A percentile compares a stretch with the other conserved stretches of the same genome.
These are phyloP conservation scores for Iselma pallidipennis DNA, from an alignment of 2,888 invertebrate genomes.

Conservation along the genomic window DNA sequence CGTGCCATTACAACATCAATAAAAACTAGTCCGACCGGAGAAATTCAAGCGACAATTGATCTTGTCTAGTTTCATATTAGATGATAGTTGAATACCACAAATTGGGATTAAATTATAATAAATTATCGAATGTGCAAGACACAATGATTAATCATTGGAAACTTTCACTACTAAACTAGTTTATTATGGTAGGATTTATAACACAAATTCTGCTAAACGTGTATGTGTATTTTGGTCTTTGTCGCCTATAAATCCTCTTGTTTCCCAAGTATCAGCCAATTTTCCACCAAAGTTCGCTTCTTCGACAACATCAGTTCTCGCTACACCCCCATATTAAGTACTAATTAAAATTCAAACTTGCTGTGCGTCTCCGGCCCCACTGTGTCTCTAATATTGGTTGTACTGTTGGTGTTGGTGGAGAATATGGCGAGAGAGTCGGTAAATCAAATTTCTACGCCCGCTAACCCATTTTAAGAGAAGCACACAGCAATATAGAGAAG, in stretches of 20 bases:
- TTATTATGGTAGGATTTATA: neutral
- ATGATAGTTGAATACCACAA: neutral
- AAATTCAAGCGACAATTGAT: slow-evolving; percentile 4
- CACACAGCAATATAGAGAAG: slow-evolving; percentile 33
- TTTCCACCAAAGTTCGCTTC: slow-evolving; percentile 33
- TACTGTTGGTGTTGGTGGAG: slow-evolving; percentile 18
- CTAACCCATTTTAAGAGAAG: slow-evolving; percentile 45
- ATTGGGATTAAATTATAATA: slow-evolving; percentile 22
- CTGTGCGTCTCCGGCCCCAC: slow-evolving; percentile 7
- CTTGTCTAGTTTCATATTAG: neutral
- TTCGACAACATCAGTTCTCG: slow-evolving; percentile 33
- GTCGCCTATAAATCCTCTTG: slow-evolving; percentile 34
- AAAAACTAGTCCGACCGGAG: neutral
- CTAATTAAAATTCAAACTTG: slow-evolving; percentile 53
- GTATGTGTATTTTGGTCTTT: slow-evolving; percentile 11
- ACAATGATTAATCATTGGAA: slow-evolving; percentile 18
- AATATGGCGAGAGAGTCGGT: slow-evolving; percentile 47
- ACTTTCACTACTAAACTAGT: slow-evolving; percentile 10
- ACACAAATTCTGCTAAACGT: slow-evolving; percentile 2
- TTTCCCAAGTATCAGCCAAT: slow-evolving; percentile 34
- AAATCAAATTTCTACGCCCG: slow-evolving; percentile 50
- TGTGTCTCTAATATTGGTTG: slow-evolving; percentile 31
- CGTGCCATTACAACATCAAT: slow-evolving; percentile 1
- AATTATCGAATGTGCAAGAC: slow-evolving; percentile 15
- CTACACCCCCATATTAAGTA: slow-evolving; percentile 39